phyloP scores from a whole-genome alignment of 2,888 invertebrate species.

The Hymenopus coronatus region DNA sequence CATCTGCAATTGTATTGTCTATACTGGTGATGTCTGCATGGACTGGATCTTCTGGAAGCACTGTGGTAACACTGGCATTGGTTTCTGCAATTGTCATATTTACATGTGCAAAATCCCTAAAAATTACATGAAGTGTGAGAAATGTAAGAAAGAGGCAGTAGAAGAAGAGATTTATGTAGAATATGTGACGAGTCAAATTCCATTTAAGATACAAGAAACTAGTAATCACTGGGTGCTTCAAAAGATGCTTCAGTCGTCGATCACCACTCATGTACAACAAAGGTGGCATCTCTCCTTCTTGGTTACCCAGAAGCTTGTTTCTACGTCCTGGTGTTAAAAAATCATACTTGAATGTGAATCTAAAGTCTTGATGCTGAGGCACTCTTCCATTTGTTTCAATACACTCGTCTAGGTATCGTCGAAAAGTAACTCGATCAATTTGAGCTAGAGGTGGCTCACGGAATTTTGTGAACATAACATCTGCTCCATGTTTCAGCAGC shows the following conservation, averaged over 20 bases:
- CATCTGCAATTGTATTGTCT: neutral
- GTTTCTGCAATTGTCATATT: neutral
- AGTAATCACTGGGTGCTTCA: slow-evolving; percentile 76
- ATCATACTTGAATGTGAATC: slow-evolving; percentile 52
- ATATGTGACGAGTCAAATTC: slow-evolving; percentile 41
- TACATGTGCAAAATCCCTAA: neutral
- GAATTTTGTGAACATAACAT: slow-evolving; percentile 48
- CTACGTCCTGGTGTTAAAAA: neutral
- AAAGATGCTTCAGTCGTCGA: slow-evolving; percentile 55
- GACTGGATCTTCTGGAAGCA: neutral
- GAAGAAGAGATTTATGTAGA: slow-evolving; percentile 9
- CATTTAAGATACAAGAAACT: slow-evolving; percentile 80
- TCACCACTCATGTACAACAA: slow-evolving; percentile 3
- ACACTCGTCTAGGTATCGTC: slow-evolving; percentile 3
- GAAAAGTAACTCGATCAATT: neutral
- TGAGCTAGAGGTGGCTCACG: neutral
- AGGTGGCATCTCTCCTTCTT: neutral
- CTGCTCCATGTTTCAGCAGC: slow-evolving; percentile 67
- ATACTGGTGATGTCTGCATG: neutral
- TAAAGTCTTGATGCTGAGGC: slow-evolving; percentile 14
- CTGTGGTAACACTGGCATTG: neutral
- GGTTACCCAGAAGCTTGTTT: neutral
- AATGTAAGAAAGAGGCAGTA: slow-evolving; percentile 1
- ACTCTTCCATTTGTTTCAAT: neutral
- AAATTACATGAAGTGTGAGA: neutral